Base-by-base conservation (phyloP, 1,140 invertebrate species). In the Drosophila kikkawai region DNA sequence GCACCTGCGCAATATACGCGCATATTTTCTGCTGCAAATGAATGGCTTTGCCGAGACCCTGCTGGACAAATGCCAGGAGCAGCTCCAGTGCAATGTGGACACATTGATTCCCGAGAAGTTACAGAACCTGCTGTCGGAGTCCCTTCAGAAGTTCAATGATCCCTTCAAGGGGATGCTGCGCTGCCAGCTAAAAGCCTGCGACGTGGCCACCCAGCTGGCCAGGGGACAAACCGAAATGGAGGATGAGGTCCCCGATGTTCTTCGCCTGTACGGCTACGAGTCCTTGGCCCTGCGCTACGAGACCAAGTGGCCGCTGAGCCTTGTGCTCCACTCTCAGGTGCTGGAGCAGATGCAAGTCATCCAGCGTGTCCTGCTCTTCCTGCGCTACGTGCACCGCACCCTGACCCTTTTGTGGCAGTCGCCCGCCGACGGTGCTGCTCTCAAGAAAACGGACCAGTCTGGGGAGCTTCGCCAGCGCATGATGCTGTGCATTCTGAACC, bases 271-370 rank as follows among this genome's bases (percentile, higher is more conserved):
- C 22, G 85, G 79, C 26, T 90, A 70, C 17, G 85, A 90, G 51
- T 55, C 71, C 0, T 37, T 90, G 1, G 39, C 75, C 1, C 26
- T 90, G 41, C 48, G 51, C 9, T 90, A 90, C 29, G 53, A 73
- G 7, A 29, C 68, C 29, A 70, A 85, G 7, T 90, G 85, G 85
- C 85, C 85, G 6, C 15, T 85, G 2, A 90, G 75, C 37, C 44
- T 90, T 45, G 53, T 90, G 8, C 50, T 90, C 0, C 68, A 85
- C 13, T 60, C 73, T 0, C 61, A 65, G 19, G 8, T 26, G 0
- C 17, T 85, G 37, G 56, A 79, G 34, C 67, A 85, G 22, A n/a
- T 90, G 39, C 85, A 91, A 15, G 29, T 85, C 2, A n/a, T 90
- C 22, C 79, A 85, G 26, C 79, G 85, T 1, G 61, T 91, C 3